These are phyloP conservation scores for Chrysolina oricalcia DNA, from an alignment of 2,888 invertebrate species.

Conservation along the genomic window DNA sequence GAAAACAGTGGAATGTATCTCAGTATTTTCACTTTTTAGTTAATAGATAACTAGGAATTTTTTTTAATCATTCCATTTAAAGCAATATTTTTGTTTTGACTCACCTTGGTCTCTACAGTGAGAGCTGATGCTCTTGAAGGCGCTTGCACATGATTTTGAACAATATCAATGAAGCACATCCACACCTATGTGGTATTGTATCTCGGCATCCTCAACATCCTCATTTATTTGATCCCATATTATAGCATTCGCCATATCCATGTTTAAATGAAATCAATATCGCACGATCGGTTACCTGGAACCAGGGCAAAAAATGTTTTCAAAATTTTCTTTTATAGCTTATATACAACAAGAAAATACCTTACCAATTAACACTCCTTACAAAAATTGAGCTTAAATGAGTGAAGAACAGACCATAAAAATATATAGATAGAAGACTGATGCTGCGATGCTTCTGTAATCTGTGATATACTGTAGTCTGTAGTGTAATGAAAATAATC, in stretches of 20 bases:
- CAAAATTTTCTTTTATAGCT: conserved; percentile 12
- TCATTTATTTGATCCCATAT: conserved; percentile 23
- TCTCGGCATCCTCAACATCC: conserved; percentile 26
- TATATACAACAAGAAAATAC: conserved; percentile 1
- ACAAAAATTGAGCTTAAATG: conserved; percentile 1
- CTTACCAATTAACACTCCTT: conserved; percentile 15
- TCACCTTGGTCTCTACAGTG: conserved; percentile 30
- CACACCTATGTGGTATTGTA: conserved; percentile 14
- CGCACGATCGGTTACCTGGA: conserved; percentile 9
- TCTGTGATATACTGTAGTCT: not conserved
- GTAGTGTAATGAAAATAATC: not conserved
- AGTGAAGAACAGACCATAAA: conserved; percentile 11
- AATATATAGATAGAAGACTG: too few relatives aligned
- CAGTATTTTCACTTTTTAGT: not conserved
- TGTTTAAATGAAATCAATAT: conserved; percentile 23
- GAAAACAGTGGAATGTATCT: not conserved
- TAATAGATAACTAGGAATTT: conserved; percentile 9
- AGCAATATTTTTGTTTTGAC: not conserved
- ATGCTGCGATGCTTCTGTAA: too few relatives aligned
- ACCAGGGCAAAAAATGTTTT: conserved; percentile 5
- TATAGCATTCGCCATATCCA: conserved; percentile 16
- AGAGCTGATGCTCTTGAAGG: conserved; percentile 28
- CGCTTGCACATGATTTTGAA: conserved; percentile 26
- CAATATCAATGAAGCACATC: conserved; percentile 28
- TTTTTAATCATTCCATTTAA: not conserved